Percentiles rank a stretch among this genome's conserved stretches.
Conservation (phyloP, 2,797 vertebrate genomes). For the Cossypha dichroa region DNA sequence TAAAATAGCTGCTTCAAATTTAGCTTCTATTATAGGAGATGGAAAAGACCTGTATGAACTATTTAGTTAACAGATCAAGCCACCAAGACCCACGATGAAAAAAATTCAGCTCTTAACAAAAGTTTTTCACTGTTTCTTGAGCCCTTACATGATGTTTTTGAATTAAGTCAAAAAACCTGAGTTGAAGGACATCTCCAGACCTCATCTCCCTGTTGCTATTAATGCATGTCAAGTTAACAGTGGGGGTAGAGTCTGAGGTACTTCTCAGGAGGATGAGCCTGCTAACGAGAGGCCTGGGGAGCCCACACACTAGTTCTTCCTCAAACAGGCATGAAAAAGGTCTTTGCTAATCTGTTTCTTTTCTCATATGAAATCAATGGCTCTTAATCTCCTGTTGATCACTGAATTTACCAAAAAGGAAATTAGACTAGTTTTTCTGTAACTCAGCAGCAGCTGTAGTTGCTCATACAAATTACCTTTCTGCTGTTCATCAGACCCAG, state of each 20-base stretch:
- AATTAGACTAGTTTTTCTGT: neutral
- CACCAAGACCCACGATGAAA: neutral
- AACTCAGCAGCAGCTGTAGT: neutral
- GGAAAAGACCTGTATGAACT: neutral
- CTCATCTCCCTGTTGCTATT: neutral
- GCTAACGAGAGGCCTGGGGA: neutral
- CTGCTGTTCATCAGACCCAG: neutral
- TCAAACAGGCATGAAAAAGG: neutral
- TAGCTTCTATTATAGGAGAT: neutral
- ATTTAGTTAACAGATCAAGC: conserved; percentile 1
- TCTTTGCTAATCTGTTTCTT: neutral
- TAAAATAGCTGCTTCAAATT: conserved; percentile 24
- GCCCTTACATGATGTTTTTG: neutral
- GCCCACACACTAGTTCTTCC: neutral
- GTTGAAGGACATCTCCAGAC: neutral
- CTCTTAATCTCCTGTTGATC: neutral
- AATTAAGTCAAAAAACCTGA: neutral
- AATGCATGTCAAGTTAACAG: neutral
- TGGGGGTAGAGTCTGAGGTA: neutral
- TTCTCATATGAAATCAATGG: neutral
- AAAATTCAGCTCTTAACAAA: neutral
- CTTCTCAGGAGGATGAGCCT: neutral
- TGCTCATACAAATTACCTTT: neutral
- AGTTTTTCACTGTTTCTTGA: neutral
- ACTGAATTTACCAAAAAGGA: neutral